Conservation (phyloP, 2,113 vertebrate species). For the Clinocottus analis region DNA sequence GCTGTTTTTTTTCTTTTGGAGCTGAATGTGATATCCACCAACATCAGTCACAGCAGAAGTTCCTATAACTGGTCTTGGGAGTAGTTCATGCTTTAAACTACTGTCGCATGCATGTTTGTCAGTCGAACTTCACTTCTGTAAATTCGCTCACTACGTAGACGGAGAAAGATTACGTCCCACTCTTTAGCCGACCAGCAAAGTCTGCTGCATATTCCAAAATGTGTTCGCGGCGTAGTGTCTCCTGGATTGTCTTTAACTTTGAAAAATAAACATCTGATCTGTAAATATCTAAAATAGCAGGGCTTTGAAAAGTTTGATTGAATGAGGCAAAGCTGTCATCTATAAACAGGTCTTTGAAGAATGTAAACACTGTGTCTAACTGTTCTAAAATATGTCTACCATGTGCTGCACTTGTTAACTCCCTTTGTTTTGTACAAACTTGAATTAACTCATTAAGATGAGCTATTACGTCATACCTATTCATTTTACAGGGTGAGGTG, state of each 20-base stretch:
- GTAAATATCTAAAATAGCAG: not conserved
- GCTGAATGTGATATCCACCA: too few relatives aligned
- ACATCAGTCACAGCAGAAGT: not conserved
- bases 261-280: not conserved
- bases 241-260: not conserved
- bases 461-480: not conserved
- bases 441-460: not conserved
- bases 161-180: not conserved
- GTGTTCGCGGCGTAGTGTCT: not conserved
- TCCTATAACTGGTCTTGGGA: not conserved
- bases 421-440: not conserved
- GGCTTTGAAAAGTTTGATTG: not conserved
- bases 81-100: not conserved
- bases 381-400: not conserved
- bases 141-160: too few relatives aligned
- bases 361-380: not conserved
- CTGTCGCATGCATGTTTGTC: not conserved
- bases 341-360: not conserved
- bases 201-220: not conserved
- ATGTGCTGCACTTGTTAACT: not conserved
- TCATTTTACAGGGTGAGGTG: conserved; percentile 89
- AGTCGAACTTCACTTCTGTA: too few relatives aligned
- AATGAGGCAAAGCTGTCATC: not conserved
- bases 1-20: too few relatives aligned
- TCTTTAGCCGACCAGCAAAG: not conserved